Percentiles rank a stretch among this genome's conserved stretches.
phyloP scores from a whole-genome alignment of 2,113 vertebrate genomes.

The Pluvianellus socialis region DNA sequence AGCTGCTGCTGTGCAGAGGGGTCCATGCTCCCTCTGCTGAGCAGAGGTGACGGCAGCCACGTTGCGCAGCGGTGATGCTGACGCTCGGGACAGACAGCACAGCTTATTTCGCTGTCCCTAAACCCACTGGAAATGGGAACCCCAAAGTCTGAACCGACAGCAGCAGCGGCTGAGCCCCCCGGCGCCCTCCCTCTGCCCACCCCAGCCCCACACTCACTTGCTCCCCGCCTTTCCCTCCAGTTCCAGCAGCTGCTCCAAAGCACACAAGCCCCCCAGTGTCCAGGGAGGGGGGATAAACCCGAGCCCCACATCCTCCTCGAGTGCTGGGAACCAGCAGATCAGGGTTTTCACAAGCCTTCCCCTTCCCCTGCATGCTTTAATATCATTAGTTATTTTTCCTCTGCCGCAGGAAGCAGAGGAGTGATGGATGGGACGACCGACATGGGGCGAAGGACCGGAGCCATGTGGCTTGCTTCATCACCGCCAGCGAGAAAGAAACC shows the following conservation, averaged over 20 bases:
- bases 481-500: background rate
- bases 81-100: background rate
- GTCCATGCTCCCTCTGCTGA: background rate
- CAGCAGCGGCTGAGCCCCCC: background rate
- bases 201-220: background rate
- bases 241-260: background rate
- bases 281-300: background rate
- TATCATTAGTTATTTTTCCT: background rate
- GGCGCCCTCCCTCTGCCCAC: background rate
- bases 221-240: background rate
- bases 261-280: background rate
- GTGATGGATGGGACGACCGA: background rate
- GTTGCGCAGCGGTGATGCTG: background rate
- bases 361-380: background rate
- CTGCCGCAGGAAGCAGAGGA: background rate
- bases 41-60: accelerated
- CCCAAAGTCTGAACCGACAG: background rate
- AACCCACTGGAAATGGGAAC: background rate
- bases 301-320: background rate
- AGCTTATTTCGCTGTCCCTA: background rate
- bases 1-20: background rate
- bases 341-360: slow-evolving; percentile 8
- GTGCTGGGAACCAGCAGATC: slow-evolving; percentile 8
- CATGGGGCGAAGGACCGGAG: background rate
- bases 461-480: slow-evolving; percentile 21